Base-by-base conservation (phyloP, 1,140 invertebrate genomes). In the Tyrophagus putrescentiae region DNA sequence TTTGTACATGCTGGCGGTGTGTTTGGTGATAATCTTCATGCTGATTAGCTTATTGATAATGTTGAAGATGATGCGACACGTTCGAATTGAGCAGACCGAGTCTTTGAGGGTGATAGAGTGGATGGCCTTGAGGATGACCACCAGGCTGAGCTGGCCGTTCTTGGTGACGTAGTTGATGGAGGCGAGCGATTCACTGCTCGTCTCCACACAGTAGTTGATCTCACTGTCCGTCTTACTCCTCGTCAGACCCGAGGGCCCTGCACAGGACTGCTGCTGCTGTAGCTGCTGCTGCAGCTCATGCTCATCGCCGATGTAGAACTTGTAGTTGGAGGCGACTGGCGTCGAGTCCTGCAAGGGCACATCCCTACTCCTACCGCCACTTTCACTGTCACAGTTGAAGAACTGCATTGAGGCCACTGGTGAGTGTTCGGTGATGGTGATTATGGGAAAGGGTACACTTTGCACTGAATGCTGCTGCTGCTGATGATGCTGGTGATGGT, bases 181-280 rank as follows among this genome's bases (percentile, higher is more conserved):
- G 0, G 93, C 95, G 0, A 89, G 80, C 1, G 87, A 88, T 75
- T 94, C 87, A 3, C 80, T 80, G 56, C 80, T 72, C 45, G 72
- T 71, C 65, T 89, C 84, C 64, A 85, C 83, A 1, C 80, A 78
- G 68, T 96, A 96, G 36, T 82, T 84, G 42, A 96, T 95, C 65
- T 94, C 90, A 0, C 89, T 91, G 70, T 96, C 92, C 0, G 91
- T 96, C 68, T 90, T 84, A 0, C 90, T 95, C 57, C 92, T 78
- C 0, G 84, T 80, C 11, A 92, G 68, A 69, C 71, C 13, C 16
- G 39, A 32, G 21, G 18, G 7, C 11, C 25, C 25, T 42, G 41
- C 18, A 42, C 25, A 42, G 25, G n/a, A 39, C 36, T 50, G 13
- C 3, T 34, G 25, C 11, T 29, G 25, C 5, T 34, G 0, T 1